Conservation (phyloP, 2,113 vertebrate species). For the Rhinopithecus roxellana region DNA sequence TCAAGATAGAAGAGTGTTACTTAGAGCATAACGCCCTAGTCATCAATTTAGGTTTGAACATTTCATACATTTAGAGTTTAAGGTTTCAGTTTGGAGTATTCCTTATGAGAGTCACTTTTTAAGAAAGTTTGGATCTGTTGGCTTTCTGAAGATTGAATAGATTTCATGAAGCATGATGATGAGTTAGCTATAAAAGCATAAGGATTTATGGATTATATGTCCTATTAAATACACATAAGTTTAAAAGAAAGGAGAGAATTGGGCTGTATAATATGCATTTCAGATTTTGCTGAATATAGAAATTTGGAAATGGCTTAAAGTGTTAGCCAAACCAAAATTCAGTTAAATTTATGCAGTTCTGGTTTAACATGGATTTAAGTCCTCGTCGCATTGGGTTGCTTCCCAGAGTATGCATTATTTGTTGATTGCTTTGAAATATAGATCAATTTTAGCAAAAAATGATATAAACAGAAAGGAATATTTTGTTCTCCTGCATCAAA, state of each 20-base stretch:
- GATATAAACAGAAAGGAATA: slow-evolving; percentile 44
- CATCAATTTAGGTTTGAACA: neutral
- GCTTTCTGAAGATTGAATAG: neutral
- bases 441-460: slow-evolving; percentile 51
- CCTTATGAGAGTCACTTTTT: slow-evolving; percentile 6
- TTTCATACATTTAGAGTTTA: neutral
- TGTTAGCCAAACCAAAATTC: slow-evolving; percentile 63
- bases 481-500: neutral
- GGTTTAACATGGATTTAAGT: slow-evolving; percentile 41
- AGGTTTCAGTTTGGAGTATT: neutral
- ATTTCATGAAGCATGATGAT: slow-evolving; percentile 39
- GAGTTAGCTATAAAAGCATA: slow-evolving; percentile 24
- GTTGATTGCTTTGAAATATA: slow-evolving; percentile 58
- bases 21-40: neutral
- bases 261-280: slow-evolving; percentile 6
- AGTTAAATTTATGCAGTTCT: slow-evolving; percentile 55
- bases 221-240: neutral
- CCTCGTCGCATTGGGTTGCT: slow-evolving; percentile 33
- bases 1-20: neutral
- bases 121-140: neutral
- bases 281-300: slow-evolving; percentile 51
- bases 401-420: slow-evolving; percentile 52
- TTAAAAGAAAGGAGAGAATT: slow-evolving; percentile 7
- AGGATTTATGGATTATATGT: slow-evolving; percentile 40
- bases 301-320: slow-evolving; percentile 57